phyloP scores from a whole-genome alignment of 2,113 vertebrate genomes.

The Grammomys dolichurus region DNA sequence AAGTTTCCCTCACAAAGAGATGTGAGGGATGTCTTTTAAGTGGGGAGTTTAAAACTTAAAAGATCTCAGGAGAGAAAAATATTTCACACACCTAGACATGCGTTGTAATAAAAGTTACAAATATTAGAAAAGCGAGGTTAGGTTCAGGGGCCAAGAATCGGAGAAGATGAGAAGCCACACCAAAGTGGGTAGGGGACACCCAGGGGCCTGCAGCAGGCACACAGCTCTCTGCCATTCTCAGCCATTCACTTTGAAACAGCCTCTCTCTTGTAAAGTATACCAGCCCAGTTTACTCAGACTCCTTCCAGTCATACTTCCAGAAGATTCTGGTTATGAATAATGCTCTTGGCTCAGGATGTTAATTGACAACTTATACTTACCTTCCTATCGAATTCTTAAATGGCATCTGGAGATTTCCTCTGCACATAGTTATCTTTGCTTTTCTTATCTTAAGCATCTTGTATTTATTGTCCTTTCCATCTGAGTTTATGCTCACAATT shows the following conservation, averaged over 20 bases:
- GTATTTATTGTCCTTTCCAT: not conserved
- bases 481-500: not conserved
- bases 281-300: not conserved
- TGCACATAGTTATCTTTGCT: not conserved
- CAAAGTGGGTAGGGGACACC: not conserved
- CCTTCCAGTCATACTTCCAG: not conserved
- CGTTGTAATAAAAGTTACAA: conserved; percentile 34
- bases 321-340: not conserved
- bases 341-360: not conserved
- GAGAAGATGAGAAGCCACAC: not conserved
- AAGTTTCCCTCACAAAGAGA: not conserved
- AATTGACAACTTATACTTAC: not conserved
- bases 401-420: not conserved
- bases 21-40: not conserved
- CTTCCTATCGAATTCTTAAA: not conserved
- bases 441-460: not conserved
- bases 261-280: not conserved
- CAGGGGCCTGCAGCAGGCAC: fast-evolving
- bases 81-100: not conserved
- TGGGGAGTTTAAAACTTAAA: not conserved
- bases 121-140: not conserved
- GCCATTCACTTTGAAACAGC: not conserved
- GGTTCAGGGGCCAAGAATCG: not conserved
- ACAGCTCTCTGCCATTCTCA: not conserved
- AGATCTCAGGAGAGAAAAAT: conserved; percentile 1